Conservation (phyloP, 2,888 invertebrate species). For the Cerceris rybyensis region DNA sequence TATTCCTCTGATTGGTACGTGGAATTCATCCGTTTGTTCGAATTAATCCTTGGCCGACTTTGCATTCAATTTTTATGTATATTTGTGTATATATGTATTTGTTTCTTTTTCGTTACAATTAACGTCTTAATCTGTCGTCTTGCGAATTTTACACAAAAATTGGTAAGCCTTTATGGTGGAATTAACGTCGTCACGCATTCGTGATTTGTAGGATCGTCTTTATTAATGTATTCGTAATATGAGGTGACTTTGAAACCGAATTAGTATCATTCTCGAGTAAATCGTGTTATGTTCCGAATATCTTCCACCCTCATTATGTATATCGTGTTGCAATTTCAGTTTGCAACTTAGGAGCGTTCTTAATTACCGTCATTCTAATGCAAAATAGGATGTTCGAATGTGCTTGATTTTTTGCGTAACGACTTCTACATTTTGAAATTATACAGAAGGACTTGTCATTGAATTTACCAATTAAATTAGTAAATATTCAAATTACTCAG, state of each 20-base stretch:
- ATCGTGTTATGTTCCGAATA: not conserved
- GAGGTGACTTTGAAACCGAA: constrained; percentile 15
- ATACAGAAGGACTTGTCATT: no score
- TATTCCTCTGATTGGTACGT: constrained; percentile 51
- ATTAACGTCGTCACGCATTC: constrained; percentile 2
- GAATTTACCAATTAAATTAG: no score
- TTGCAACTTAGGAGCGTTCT: not conserved
- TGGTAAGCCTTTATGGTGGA: not conserved
- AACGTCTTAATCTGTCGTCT: not conserved
- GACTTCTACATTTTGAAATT: no score
- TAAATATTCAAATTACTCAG: not conserved
- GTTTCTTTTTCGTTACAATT: not conserved
- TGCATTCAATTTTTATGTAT: not conserved
- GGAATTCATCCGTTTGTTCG: constrained; percentile 40
- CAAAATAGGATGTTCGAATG: no score
- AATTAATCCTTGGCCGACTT: constrained; percentile 10
- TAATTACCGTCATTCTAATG: no score
- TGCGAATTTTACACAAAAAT: not conserved
- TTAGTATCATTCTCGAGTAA: not conserved
- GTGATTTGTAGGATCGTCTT: not conserved
- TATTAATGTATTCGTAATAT: not conserved
- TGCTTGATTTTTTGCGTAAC: no score
- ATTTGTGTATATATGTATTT: not conserved
- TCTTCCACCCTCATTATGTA: not conserved
- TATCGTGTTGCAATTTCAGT: not conserved